These are phyloP conservation scores for Centroberyx gerrardi DNA, from an alignment of 2,797 vertebrate species.

Conservation along the genomic window DNA sequence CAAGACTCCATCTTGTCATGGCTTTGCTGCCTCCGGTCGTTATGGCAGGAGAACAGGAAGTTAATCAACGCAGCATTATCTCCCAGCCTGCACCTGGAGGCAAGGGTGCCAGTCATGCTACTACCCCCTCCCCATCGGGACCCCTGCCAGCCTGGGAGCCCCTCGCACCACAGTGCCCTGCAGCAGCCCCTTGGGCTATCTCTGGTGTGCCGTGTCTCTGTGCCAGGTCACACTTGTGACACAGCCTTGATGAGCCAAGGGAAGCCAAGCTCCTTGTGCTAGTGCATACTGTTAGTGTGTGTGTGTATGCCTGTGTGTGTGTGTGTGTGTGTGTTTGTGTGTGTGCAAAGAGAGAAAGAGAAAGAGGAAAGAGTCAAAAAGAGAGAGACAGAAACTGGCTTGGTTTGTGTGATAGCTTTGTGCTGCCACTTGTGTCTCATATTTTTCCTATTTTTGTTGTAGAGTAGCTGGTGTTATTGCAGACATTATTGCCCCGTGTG, in stretches of 20 bases:
- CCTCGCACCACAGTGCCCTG: slow-evolving; percentile 65
- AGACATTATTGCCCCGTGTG: slow-evolving; percentile 52
- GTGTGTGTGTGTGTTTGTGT: slow-evolving; percentile 12
- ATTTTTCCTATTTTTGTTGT: slow-evolving; percentile 35
- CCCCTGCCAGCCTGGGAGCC: slow-evolving; percentile 77
- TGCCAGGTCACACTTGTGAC: slow-evolving; percentile 76
- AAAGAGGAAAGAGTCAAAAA: neutral
- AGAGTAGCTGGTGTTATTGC: slow-evolving; percentile 19
- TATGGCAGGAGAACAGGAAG: slow-evolving; percentile 80
- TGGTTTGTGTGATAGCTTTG: slow-evolving; percentile 24
- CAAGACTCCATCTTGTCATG: slow-evolving; percentile 73
- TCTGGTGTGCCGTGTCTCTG: slow-evolving; percentile 58
- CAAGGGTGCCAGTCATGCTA: slow-evolving; percentile 72
- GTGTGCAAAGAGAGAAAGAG: neutral
- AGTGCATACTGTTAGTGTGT: slow-evolving; percentile 35
- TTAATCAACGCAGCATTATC: slow-evolving; percentile 83
- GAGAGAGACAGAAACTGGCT: neutral
- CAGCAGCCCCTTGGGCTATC: slow-evolving; percentile 66
- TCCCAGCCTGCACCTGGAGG: slow-evolving; percentile 83
- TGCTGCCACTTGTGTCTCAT: slow-evolving; percentile 23
- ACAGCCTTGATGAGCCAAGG: slow-evolving; percentile 57
- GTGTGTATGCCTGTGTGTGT: slow-evolving; percentile 8
- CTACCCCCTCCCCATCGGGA: slow-evolving; percentile 63
- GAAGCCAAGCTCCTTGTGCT: slow-evolving; percentile 39
- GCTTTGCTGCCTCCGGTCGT: slow-evolving; percentile 74